Evolutionary conservation across 1,140 invertebrate species (phyloP).

Genomic region (Maniola jurtina): DNA sequence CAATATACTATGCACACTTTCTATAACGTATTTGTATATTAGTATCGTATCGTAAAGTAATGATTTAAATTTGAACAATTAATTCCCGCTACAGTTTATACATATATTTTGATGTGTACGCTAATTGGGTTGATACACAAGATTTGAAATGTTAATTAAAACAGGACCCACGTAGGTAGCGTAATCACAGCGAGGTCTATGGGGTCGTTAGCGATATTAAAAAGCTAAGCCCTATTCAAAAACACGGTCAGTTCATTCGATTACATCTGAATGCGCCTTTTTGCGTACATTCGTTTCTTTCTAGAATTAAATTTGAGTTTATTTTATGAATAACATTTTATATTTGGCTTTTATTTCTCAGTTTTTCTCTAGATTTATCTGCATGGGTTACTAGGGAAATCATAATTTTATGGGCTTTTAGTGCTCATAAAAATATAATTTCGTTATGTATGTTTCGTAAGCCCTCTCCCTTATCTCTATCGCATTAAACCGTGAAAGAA

Average conservation of each 20-base stretch:
- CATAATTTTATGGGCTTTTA: not conserved
- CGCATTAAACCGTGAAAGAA: no score
- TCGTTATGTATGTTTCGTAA: no score
- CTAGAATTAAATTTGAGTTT: conserved; percentile 3
- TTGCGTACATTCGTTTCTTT: conserved; percentile 2
- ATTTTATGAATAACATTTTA: conserved; percentile 5
- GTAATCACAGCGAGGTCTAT: conserved; percentile 20
- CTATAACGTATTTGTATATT: no score
- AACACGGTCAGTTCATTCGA: conserved; percentile 14
- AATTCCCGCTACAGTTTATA: not conserved
- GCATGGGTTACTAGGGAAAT: no score
- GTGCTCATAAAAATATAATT: not conserved
- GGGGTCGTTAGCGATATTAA: conserved; percentile 19
- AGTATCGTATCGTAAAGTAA: no score
- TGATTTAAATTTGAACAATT: no score
- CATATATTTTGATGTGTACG: not conserved
- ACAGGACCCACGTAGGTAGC: conserved; percentile 12
- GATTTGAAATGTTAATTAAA: conserved; percentile 24
- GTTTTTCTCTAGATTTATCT: not conserved
- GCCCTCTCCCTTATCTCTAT: no score
- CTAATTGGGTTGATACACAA: conserved; percentile 1
- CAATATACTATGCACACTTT: no score
- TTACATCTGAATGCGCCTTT: conserved; percentile 6
- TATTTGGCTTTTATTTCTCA: not conserved
- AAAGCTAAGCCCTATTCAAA: conserved; percentile 21